Percentiles rank a stretch among this genome's conserved stretches.
Evolutionary conservation across 53 echinoderm and acorn worm genomes (phyloP).

Genomic region (Astropecten irregularis): DNA sequence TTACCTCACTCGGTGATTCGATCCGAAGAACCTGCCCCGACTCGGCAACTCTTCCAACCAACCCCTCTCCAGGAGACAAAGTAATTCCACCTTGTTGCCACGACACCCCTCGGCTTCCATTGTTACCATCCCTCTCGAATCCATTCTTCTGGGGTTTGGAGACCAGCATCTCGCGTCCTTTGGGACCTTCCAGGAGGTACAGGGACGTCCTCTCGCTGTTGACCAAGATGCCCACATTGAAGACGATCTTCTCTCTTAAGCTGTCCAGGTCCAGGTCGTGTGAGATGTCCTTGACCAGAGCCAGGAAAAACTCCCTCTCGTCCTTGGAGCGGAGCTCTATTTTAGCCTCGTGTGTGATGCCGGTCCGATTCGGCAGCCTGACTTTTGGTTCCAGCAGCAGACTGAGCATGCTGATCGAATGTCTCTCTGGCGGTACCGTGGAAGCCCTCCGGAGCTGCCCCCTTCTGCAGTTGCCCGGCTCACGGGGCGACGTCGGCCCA

Average conservation of each 20-base stretch:
- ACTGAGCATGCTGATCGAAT: constrained; percentile 81
- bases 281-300: constrained; percentile 95
- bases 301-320: constrained; percentile 94
- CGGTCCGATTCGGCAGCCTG: constrained; percentile 79
- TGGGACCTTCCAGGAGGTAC: constrained; percentile 91
- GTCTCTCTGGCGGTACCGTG: constrained; percentile 86
- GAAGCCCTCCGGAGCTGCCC: constrained; percentile 86
- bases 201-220: constrained; percentile 76
- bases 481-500: constrained; percentile 78
- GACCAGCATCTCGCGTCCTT: constrained; percentile 77
- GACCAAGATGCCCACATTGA: constrained; percentile 86
- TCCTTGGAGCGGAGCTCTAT: constrained; percentile 84
- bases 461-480: constrained; percentile 68
- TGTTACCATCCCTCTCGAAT: constrained; percentile 59
- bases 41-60: constrained; percentile 84
- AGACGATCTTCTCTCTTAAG: constrained; percentile 74
- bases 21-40: constrained; percentile 74
- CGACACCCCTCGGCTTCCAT: not conserved
- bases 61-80: constrained; percentile 73
- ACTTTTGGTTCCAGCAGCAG: constrained; percentile 86
- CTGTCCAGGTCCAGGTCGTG: constrained; percentile 91
- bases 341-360: constrained; percentile 89
- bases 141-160: constrained; percentile 57
- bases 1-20: constrained; percentile 82
- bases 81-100: constrained; percentile 65